Evolutionary conservation across 2,797 vertebrate genomes (phyloP), one percentile per base, ranked within the genome.

Genomic region (Pterois miles): DNA sequence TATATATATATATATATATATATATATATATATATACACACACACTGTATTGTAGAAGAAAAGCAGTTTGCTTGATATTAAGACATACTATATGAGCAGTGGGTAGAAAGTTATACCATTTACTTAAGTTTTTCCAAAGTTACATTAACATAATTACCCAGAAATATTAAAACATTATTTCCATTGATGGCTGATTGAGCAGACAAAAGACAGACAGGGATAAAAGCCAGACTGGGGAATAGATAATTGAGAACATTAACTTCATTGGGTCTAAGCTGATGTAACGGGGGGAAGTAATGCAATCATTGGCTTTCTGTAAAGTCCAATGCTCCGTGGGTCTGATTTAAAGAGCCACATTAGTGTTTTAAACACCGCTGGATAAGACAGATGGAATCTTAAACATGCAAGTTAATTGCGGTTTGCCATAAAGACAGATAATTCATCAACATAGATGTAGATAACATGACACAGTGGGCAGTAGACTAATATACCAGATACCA

Each of bases 291-390:
- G 22, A 75, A 75, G 57, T 87, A 89, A 91, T 89, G 76, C 65
- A 89, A 89, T 92, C 87, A 88, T 78, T 91, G 84, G 77, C 64
- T 86, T 88, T 89, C 81, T 88, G 72, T 81, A 71, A 63, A 80
- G 84, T 70, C 2, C 1, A 86, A 83, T 59, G 68, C 74, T 81
- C 57, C 36, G 34, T 48, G 74, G 74, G 72, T 80, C 81, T 84
- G 75, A 88, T 82, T 88, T 84, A 90, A 90, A 89, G 62, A 71
- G 62, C 70, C 43, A 54, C 80, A 92, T 90, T 84, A 86, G 40
- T 60, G 67, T 60, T 86, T 92, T 74, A 73, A 89, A 87, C 65
- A 76, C 58, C 64, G 76, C 78, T 62, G 54, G 67, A 85, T 73
- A 81, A 90, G 84, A 92, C 53, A 73, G 72, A 89, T 86, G 56